Conservation (phyloP, 2,888 invertebrate species). For the Coecobrya sp. region DNA sequence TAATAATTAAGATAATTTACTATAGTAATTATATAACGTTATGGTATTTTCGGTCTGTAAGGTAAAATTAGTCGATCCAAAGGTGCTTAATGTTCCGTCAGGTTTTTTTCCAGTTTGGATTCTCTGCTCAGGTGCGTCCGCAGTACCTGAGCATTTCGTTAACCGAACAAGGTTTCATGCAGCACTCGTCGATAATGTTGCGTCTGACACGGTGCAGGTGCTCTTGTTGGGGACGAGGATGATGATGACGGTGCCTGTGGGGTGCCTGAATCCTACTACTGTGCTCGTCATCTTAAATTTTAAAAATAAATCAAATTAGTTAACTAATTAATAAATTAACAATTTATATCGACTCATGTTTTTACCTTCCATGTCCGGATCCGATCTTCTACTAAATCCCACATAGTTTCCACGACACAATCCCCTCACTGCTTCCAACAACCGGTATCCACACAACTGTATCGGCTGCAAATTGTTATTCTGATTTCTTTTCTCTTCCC, state of each 20-base stretch:
- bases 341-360: too few species aligned
- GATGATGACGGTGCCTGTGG: background rate
- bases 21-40: too few species aligned
- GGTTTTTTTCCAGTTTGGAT: too few species aligned
- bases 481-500: constrained; percentile 10
- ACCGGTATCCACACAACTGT: constrained; percentile 81
- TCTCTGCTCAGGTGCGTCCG: background rate
- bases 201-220: constrained; percentile 57
- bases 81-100: too few species aligned
- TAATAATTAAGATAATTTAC: too few species aligned
- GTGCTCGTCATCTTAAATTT: background rate
- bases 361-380: constrained; percentile 81
- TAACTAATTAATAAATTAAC: too few species aligned
- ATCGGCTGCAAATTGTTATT: constrained; percentile 56
- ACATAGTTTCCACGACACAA: constrained; percentile 75
- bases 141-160: constrained; percentile 76
- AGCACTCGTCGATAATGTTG: constrained; percentile 82
- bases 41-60: too few species aligned
- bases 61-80: too few species aligned
- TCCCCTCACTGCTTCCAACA: constrained; percentile 76
- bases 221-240: background rate
- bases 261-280: background rate
- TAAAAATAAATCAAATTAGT: background rate
- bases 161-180: constrained; percentile 79
- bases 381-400: constrained; percentile 74